Evolutionary conservation across 2,888 invertebrate species (phyloP), one percentile per base, ranked within the genome.

Genomic region (Meganola albula): DNA sequence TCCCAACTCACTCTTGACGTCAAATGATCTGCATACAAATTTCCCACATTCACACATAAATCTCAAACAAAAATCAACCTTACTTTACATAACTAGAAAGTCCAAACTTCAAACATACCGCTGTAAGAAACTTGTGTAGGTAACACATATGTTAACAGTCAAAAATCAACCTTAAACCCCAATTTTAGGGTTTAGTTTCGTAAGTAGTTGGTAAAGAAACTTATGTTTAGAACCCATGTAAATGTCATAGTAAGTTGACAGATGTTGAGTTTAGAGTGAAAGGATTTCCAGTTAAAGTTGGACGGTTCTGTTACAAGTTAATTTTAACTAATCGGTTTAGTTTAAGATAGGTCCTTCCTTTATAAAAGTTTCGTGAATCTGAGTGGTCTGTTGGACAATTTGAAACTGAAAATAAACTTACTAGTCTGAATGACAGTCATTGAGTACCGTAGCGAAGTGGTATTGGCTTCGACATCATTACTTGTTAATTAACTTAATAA

Each of bases 1-100:
- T 31, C 59, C 60, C 52, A 40, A 52, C 61, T 61, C 60, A 60
- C 53, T 44, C 48, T 48, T 62, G 63, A 60, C 64, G 50, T 44
- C 48, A 46, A 40, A 45, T 46, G 52, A 57, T 60, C 52, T 55
- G 56, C 58, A 62, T 63, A 62, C 54, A 63, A 63, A 63, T 63
- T 58, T 60, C 47, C 48, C 37, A 46, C 39, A 52, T 48, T 44
- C 34, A 33, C 36, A 39, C 38, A 21, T 21, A 10, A 3, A 22
- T 7, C 21, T 4, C 28, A 35, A 2, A 4, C 18, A 24, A 40
- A 42, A 46, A 48, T 22, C 10, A 41, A 3, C 46, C 35, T 24
- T 38, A 41, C 18, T n/a, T n/a, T 5, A 20, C 8, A 3, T 2
- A 20, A 20, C 8, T n/a, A 20, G 7, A 20, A 3, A 7, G 8